Evolutionary conservation across 2,888 invertebrate species (phyloP).

Genomic region (Malthinus flaveolus): DNA sequence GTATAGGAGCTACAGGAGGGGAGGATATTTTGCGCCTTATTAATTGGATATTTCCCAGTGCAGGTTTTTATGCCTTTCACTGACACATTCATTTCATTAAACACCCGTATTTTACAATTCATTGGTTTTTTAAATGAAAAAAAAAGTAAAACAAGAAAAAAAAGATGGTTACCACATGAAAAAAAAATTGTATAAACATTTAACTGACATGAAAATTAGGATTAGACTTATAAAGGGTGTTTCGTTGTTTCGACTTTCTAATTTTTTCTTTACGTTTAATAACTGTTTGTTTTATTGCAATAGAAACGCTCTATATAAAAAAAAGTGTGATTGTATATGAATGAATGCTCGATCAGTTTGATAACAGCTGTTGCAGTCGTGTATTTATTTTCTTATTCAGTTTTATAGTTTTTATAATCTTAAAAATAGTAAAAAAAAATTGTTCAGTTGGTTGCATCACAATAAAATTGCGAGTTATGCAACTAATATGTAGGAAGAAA

Average conservation of each 20-base stretch:
- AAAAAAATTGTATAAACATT: slow-evolving; percentile 23
- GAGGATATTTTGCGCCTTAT: slow-evolving; percentile 71
- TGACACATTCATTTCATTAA: slow-evolving; percentile 42
- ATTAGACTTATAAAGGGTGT: slow-evolving; percentile 15
- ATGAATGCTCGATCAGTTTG: slow-evolving; percentile 6
- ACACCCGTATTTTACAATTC: slow-evolving; percentile 33
- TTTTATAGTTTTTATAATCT: not conserved
- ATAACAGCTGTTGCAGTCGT: not conserved
- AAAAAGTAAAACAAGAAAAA: slow-evolving; percentile 29
- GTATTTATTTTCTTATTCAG: slow-evolving; percentile 8
- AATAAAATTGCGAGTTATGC: not conserved
- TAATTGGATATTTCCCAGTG: slow-evolving; percentile 53
- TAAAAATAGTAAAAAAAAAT: slow-evolving; percentile 1
- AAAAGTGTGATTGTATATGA: slow-evolving; percentile 21
- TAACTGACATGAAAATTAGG: slow-evolving; percentile 1
- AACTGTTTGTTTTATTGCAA: not conserved
- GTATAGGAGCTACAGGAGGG: slow-evolving; percentile 68
- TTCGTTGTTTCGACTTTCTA: slow-evolving; percentile 9
- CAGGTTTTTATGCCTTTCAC: slow-evolving; percentile 48
- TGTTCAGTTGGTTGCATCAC: not conserved
- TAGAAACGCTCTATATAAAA: slow-evolving; percentile 20
- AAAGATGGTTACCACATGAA: slow-evolving; percentile 32
- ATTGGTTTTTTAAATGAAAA: slow-evolving; percentile 26
- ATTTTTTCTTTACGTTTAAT: not conserved
- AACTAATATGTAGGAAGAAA: not conserved